Evolutionary conservation across 2,888 invertebrate genomes (phyloP), one percentile per base, ranked within the genome.

Genomic region (Lasioglossum morio): DNA sequence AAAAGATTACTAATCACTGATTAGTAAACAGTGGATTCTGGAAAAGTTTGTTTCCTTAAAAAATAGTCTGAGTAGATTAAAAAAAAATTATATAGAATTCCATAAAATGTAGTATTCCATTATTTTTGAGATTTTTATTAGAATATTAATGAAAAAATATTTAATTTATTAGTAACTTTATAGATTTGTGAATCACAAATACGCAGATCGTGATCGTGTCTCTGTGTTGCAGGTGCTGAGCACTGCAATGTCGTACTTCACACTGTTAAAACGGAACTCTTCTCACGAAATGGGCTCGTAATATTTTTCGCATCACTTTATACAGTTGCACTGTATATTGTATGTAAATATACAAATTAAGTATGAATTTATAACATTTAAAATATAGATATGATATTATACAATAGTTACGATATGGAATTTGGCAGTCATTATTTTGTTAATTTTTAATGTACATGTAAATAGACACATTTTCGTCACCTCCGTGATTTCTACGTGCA

Each of bases 211-310:
- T 69, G 34, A 69, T 23, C 10, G 23, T 19, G 8, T 34, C 4
- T 69, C 37, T 69, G 34, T 69, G 10, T 69, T 69, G 4, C 87
- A 91, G 91, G 85, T 89, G 37, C 75, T 91, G 63, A 90, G 90
- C 57, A 90, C 91, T 1, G 86, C 91, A 10, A 72, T 87, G 79
- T 91, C 91, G 1, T 91, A 91, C 66, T 87, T 37, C 53, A 27
- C 53, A 16, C 37, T 74, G n/a, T n/a, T 53, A 14, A 74, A 37
- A 53, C 74, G 10, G 12, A 40, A 40, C 27, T 60, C 27, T 40
- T 19, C 37, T 5, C 27, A 27, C 72, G 0, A n/a, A 40, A n/a
- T 10, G n/a, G 14, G 37, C 4, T n/a, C 30, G 27, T 72, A 72
- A 70, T 70, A 30, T 43, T 27, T 72, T 27, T 3, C 4, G 40